Conservation (phyloP, 2,888 invertebrate genomes). For the Aricia artaxerxes region DNA sequence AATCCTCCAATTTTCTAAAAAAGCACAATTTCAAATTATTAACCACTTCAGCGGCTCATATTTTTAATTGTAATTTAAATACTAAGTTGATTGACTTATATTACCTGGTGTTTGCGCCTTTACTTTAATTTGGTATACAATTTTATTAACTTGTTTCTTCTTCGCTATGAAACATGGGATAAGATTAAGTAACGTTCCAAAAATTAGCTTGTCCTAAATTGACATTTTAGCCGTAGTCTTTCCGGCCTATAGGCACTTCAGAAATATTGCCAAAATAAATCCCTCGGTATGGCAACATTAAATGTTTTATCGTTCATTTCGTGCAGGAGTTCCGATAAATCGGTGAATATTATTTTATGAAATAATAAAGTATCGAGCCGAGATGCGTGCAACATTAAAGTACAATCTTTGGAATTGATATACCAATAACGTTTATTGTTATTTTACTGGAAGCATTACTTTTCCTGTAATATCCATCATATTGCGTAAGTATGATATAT, state of each 20-base stretch:
- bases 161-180: background rate
- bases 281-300: constrained; percentile 11
- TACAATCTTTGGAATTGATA: constrained; percentile 5
- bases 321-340: background rate
- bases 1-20: no score
- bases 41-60: no score
- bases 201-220: background rate
- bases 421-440: background rate
- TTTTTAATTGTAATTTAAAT: no score
- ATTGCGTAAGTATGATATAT: no score
- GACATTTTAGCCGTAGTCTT: background rate
- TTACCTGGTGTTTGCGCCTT: background rate
- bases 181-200: no score
- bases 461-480: background rate
- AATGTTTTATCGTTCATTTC: constrained; percentile 1
- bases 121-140: background rate
- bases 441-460: constrained; percentile 9
- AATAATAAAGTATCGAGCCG: background rate
- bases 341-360: constrained; percentile 14
- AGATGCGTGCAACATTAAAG: constrained; percentile 1
- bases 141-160: background rate
- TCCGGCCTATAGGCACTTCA: background rate
- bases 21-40: no score
- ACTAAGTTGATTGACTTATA: background rate
- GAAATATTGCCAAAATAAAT: background rate